These are phyloP conservation scores for Heteromurus nitidus DNA, from an alignment of 2,888 invertebrate genomes.

Conservation along the genomic window DNA sequence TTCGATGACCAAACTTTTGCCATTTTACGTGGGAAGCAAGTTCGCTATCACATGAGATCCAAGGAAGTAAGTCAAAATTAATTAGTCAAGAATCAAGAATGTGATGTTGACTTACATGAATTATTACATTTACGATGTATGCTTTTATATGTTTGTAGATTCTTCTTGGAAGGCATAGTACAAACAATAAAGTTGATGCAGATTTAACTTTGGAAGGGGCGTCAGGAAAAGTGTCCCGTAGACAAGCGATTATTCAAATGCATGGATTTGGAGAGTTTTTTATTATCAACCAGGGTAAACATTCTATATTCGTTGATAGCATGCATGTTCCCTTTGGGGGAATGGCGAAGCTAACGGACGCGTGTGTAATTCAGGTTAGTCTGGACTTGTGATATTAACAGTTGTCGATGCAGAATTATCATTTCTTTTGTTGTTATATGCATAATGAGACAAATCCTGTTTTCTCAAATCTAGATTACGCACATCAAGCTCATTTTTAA, in stretches of 20 bases:
- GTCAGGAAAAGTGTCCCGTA: constrained; percentile 92
- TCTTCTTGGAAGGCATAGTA: constrained; percentile 92
- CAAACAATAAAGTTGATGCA: constrained; percentile 91
- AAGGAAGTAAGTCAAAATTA: constrained; percentile 88
- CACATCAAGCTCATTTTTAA: constrained; percentile 70
- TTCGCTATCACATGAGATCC: constrained; percentile 95
- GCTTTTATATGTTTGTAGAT: constrained; percentile 79
- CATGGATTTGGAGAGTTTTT: constrained; percentile 96
- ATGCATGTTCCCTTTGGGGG: constrained; percentile 90
- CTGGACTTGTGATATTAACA: constrained; percentile 9
- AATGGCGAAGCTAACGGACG: constrained; percentile 93
- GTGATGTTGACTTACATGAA: no score
- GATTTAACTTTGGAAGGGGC: constrained; percentile 96
- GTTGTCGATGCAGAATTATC: background rate
- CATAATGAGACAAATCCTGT: background rate
- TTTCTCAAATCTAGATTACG: constrained; percentile 60
- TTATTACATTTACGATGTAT: background rate
- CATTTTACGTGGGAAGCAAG: constrained; percentile 91
- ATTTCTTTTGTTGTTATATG: no score
- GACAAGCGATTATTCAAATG: constrained; percentile 92
- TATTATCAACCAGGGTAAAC: constrained; percentile 94
- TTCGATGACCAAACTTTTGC: constrained; percentile 96
- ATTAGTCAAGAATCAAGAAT: no score
- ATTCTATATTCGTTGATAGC: constrained; percentile 96
- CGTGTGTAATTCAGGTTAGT: constrained; percentile 92